Evolutionary conservation across 2,888 invertebrate genomes (phyloP).

Genomic region (Diloba caeruleocephala): DNA sequence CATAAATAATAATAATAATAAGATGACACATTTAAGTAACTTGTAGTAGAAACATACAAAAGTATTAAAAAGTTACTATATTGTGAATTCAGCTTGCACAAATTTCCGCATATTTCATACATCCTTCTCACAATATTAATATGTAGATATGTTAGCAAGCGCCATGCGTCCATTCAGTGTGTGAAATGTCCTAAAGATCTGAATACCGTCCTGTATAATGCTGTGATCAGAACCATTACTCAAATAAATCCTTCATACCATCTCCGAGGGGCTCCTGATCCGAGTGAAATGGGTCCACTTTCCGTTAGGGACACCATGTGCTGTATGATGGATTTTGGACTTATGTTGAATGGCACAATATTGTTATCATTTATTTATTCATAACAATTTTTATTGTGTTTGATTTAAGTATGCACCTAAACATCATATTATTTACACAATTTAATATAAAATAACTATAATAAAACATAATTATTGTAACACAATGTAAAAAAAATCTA

Average conservation of each 20-base stretch:
- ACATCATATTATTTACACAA: no score
- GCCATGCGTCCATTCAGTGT: slow-evolving; percentile 12
- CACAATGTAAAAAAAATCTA: no score
- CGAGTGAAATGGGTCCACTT: slow-evolving; percentile 48
- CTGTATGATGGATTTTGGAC: slow-evolving; percentile 24
- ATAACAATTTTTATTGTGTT: no score
- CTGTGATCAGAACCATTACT: slow-evolving; percentile 52
- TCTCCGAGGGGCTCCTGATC: slow-evolving; percentile 35
- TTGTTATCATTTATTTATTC: no score
- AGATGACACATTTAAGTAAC: no score
- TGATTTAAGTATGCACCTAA: no score
- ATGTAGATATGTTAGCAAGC: slow-evolving; percentile 14
- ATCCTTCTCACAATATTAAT: slow-evolving; percentile 1
- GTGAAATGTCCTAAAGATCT: slow-evolving; percentile 37
- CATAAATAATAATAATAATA: no score
- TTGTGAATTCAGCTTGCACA: no score
- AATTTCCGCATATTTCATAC: not conserved
- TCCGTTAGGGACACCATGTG: slow-evolving; percentile 37
- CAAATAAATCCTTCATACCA: slow-evolving; percentile 58
- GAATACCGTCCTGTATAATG: slow-evolving; percentile 47
- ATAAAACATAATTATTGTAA: no score
- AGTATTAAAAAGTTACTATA: no score
- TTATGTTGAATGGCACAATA: slow-evolving; percentile 20
- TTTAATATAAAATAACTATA: no score
- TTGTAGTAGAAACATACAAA: no score